Percentiles rank a stretch among this genome's conserved stretches.
phyloP scores from a whole-genome alignment of 2,888 invertebrate species.

The Acronicta leporina region DNA sequence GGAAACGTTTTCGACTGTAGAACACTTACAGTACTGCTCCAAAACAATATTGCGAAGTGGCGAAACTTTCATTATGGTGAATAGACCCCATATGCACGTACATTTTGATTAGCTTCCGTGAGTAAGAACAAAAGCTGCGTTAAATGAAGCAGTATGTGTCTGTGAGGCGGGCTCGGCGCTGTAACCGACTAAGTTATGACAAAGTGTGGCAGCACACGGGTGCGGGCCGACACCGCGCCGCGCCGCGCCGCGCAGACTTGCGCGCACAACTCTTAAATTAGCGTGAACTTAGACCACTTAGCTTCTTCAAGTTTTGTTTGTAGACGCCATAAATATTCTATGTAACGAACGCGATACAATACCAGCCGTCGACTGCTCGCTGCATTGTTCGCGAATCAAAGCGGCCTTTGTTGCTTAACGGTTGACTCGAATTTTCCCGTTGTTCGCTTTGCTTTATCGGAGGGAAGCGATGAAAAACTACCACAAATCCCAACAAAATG shows the following conservation, averaged over 20 bases:
- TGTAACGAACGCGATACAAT: slow-evolving; percentile 76
- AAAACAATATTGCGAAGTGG: slow-evolving; percentile 52
- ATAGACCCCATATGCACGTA: slow-evolving; percentile 56
- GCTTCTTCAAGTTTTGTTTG: slow-evolving; percentile 87
- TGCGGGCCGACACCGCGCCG: slow-evolving; percentile 65
- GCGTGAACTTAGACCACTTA: slow-evolving; percentile 86
- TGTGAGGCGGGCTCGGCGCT: slow-evolving; percentile 56
- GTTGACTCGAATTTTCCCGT: slow-evolving; percentile 65
- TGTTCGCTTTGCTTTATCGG: slow-evolving; percentile 59
- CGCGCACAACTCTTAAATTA: slow-evolving; percentile 86
- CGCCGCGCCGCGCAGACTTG: slow-evolving; percentile 68
- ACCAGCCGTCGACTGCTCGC: slow-evolving; percentile 67
- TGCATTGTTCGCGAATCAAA: slow-evolving; percentile 75
- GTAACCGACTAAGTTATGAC: slow-evolving; percentile 82
- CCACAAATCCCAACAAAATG: slow-evolving; percentile 50
- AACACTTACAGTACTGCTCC: slow-evolving; percentile 48
- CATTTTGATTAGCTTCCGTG: slow-evolving; percentile 71
- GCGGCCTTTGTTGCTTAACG: slow-evolving; percentile 68
- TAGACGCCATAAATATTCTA: slow-evolving; percentile 84
- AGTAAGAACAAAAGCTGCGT: slow-evolving; percentile 73
- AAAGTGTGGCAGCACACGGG: slow-evolving; percentile 72
- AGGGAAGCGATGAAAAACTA: slow-evolving; percentile 55
- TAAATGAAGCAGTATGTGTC: slow-evolving; percentile 72
- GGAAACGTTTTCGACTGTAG: slow-evolving; percentile 30
- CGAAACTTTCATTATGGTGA: slow-evolving; percentile 52